Conservation (phyloP, 2,797 vertebrate species). For the Brachyalestes nurse region DNA sequence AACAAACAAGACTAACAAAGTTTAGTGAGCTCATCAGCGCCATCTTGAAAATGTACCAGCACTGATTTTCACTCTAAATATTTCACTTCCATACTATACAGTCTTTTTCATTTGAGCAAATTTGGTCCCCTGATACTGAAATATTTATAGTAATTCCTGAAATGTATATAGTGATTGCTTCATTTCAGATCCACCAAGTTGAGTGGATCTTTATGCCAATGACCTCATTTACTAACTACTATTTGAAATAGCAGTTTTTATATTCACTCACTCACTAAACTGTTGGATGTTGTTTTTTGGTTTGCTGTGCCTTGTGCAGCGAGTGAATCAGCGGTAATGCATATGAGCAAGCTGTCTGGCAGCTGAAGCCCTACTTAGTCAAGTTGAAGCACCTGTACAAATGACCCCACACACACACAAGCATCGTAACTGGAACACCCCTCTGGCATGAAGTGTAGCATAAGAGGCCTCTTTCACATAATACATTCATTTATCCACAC, state of each 20-base stretch:
- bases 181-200: neutral
- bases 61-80: no score
- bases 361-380: conserved; percentile 44
- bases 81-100: no score
- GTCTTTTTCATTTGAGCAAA: no score
- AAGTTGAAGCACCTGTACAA: conserved; percentile 40
- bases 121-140: no score
- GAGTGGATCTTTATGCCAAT: neutral
- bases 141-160: no score
- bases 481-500: conserved; percentile 30
- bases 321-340: conserved; percentile 33
- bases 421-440: conserved; percentile 42
- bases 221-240: neutral
- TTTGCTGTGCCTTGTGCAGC: conserved; percentile 8
- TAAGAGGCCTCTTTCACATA: conserved; percentile 46
- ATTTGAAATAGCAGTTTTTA: conserved; percentile 8
- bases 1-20: no score
- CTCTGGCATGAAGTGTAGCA: conserved; percentile 43
- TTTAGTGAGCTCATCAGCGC: no score
- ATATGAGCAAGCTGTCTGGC: conserved; percentile 27
- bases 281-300: conserved; percentile 10
- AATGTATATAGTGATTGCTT: neutral
- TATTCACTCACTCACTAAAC: conserved; percentile 13
- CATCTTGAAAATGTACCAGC: no score
- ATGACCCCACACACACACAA: conserved; percentile 36